Conservation (phyloP, 2,888 invertebrate species). For the Diploptera punctata region DNA sequence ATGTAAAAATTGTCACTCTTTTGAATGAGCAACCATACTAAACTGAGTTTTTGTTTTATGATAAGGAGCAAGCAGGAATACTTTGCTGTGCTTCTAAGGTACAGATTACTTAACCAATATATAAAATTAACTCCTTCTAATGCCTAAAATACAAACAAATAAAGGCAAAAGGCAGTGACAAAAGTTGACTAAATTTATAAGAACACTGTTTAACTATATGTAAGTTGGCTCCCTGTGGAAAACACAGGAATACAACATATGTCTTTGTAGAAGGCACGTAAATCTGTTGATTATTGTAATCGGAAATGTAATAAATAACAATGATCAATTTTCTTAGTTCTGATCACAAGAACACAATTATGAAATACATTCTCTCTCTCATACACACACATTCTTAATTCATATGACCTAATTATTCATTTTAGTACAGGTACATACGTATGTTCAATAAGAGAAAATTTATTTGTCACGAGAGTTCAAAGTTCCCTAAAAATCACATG, state of each 20-base stretch:
- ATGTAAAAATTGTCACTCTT: no score
- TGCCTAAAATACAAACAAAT: conserved; percentile 14
- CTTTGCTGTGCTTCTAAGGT: no score
- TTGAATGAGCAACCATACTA: no score
- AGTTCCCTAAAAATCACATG: no score
- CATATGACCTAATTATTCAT: conserved; percentile 1
- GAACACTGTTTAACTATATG: conserved; percentile 6
- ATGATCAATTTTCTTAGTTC: not conserved
- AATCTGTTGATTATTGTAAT: not conserved
- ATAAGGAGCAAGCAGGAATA: no score
- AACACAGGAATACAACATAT: not conserved
- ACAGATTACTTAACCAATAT: no score
- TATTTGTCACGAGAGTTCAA: no score
- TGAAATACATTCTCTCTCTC: not conserved
- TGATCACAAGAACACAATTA: not conserved
- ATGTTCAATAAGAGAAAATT: no score
- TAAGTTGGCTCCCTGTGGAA: not conserved
- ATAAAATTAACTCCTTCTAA: no score
- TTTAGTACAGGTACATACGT: conserved; percentile 20
- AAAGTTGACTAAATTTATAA: conserved; percentile 9
- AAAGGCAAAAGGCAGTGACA: conserved; percentile 8
- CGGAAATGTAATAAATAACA: conserved; percentile 19
- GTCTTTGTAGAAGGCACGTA: conserved; percentile 16
- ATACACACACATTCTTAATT: not conserved
- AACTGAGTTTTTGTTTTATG: no score